Percentiles rank a stretch among this genome's conserved stretches.
These are phyloP conservation scores for Rhodophaea formosa DNA, from an alignment of 2,888 invertebrate genomes.

Conservation along the genomic window DNA sequence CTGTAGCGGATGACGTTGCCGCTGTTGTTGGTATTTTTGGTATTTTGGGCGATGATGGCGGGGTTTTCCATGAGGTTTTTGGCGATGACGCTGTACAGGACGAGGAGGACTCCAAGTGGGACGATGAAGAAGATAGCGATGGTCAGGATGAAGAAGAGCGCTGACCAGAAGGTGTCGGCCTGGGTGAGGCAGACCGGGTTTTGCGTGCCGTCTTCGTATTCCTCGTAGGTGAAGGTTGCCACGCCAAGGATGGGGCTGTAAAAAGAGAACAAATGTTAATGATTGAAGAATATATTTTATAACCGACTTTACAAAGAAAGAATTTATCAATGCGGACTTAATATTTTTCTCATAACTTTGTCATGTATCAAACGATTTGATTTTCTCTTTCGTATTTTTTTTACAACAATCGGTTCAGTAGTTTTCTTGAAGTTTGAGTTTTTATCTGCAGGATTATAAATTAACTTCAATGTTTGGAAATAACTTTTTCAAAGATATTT, in stretches of 20 bases:
- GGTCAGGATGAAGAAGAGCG: constrained; percentile 89
- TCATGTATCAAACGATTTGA: no score
- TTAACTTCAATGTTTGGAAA: no score
- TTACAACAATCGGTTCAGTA: no score
- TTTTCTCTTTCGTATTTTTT: no score
- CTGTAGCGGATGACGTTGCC: constrained; percentile 86
- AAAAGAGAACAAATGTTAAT: constrained; percentile 35
- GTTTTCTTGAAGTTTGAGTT: no score
- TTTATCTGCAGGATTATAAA: no score
- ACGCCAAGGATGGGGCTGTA: constrained; percentile 92
- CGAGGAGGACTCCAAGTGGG: constrained; percentile 89
- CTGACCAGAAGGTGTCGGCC: constrained; percentile 88
- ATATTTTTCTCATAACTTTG: no score
- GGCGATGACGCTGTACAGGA: constrained; percentile 92
- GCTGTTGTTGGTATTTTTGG: constrained; percentile 66
- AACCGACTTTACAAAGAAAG: no score
- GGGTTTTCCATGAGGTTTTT: constrained; percentile 91
- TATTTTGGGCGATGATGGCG: constrained; percentile 83
- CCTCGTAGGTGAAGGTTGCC: constrained; percentile 87
- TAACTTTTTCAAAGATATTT: no score
- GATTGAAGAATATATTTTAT: no score
- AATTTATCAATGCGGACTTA: no score
- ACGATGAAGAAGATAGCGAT: constrained; percentile 92
- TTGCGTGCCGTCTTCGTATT: constrained; percentile 86
- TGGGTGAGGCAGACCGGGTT: constrained; percentile 91